Evolutionary conservation across 2,888 invertebrate genomes (phyloP).

Genomic region (Harmothoe impar): DNA sequence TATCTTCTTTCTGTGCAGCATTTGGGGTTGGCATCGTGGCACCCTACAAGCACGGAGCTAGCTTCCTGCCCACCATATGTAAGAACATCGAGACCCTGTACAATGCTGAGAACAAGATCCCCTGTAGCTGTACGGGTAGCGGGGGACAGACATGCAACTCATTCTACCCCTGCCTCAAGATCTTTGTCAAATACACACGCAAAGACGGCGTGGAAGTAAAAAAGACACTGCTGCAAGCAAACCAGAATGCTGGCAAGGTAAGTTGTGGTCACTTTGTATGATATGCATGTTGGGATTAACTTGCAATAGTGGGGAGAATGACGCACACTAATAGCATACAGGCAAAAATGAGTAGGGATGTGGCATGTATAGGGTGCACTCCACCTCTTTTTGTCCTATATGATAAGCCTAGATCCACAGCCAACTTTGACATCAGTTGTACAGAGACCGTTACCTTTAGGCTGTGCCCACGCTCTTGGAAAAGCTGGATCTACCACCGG

Average conservation of each 20-base stretch:
- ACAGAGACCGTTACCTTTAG: too few species aligned
- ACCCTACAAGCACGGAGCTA: not conserved
- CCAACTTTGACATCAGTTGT: too few species aligned
- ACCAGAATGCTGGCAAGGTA: not conserved
- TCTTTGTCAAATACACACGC: constrained; percentile 3
- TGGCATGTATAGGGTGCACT: too few species aligned
- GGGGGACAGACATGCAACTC: not conserved
- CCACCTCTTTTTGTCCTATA: too few species aligned
- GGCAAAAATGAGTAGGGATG: too few species aligned
- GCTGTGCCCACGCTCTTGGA: too few species aligned
- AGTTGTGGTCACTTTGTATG: too few species aligned
- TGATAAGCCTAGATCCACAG: too few species aligned
- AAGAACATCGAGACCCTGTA: not conserved
- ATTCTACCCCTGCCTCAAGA: constrained; percentile 42
- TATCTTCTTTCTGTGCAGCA: not conserved
- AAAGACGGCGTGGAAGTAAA: not conserved
- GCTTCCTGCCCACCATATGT: constrained; percentile 12
- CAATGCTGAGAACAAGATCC: constrained; percentile 35
- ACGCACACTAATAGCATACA: too few species aligned
- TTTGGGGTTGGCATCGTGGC: constrained; percentile 51
- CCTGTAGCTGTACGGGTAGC: not conserved
- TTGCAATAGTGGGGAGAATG: too few species aligned
- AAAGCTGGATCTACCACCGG: too few species aligned
- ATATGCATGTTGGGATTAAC: too few species aligned
- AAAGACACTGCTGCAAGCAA: not conserved